Conservation (phyloP, 2,888 invertebrate species). For the Epirrhoe alternata region DNA sequence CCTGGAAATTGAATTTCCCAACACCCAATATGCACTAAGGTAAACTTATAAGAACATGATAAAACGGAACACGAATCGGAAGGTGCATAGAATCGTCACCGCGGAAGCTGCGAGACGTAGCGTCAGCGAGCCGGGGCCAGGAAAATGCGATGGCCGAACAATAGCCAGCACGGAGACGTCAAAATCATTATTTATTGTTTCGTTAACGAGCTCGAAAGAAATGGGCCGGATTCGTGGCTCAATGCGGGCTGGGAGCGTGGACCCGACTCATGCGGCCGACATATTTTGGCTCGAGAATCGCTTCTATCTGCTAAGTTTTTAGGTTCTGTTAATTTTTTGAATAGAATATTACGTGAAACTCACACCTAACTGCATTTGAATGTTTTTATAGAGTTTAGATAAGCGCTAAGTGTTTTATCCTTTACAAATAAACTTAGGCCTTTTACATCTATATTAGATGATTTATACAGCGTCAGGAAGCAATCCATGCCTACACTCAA, state of each 20-base stretch:
- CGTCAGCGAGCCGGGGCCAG: slow-evolving; percentile 57
- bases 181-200: slow-evolving; percentile 82
- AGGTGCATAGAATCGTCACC: slow-evolving; percentile 56
- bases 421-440: not conserved
- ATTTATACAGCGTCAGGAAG: too few relatives aligned
- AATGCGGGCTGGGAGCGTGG: slow-evolving; percentile 53
- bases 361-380: not conserved
- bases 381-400: not conserved
- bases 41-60: not conserved
- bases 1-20: not conserved
- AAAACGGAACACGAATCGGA: slow-evolving; percentile 39
- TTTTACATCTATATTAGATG: too few relatives aligned
- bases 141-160: slow-evolving; percentile 72
- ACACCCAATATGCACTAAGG: not conserved
- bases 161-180: slow-evolving; percentile 70
- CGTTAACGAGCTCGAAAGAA: slow-evolving; percentile 77
- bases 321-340: not conserved
- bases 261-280: slow-evolving; percentile 57
- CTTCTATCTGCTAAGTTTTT: slow-evolving; percentile 44
- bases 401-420: not conserved
- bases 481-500: too few relatives aligned
- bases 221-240: slow-evolving; percentile 62
- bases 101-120: slow-evolving; percentile 55
- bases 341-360: not conserved
- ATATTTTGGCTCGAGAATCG: slow-evolving; percentile 52